A percentile compares a stretch with the other conserved stretches of the same genome.
Conservation (phyloP, 2,888 invertebrate species). For the Crossocerus cetratus region DNA sequence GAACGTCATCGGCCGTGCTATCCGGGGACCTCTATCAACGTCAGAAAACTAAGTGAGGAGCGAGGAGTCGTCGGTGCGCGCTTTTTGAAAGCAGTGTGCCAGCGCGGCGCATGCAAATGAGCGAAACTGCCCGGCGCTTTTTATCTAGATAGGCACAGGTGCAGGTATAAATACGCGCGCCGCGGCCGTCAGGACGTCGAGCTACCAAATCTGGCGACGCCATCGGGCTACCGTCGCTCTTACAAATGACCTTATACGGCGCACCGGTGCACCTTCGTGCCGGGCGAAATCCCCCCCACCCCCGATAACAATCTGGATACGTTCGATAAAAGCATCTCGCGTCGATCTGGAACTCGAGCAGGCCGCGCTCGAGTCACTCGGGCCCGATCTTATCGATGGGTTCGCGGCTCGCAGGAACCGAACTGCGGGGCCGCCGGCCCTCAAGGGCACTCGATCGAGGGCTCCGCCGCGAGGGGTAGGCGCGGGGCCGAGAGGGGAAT, state of each 20-base stretch:
- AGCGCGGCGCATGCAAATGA: not conserved
- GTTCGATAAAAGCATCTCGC: slow-evolving; percentile 39
- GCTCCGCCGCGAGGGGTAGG: slow-evolving; percentile 2
- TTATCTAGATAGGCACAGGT: slow-evolving; percentile 40
- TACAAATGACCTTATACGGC: slow-evolving; percentile 65
- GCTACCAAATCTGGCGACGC: slow-evolving; percentile 46
- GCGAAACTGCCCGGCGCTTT: slow-evolving; percentile 8
- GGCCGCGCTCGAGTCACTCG: slow-evolving; percentile 20
- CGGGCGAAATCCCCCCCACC: slow-evolving; percentile 33
- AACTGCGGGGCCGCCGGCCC: slow-evolving; percentile 14
- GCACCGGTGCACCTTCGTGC: slow-evolving; percentile 40
- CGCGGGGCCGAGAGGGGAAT: slow-evolving; percentile 16
- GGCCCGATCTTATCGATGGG: slow-evolving; percentile 48
- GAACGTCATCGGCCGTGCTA: not conserved
- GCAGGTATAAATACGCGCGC: slow-evolving; percentile 28
- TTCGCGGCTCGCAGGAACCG: slow-evolving; percentile 31
- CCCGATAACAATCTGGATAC: slow-evolving; percentile 52
- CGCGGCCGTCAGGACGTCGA: slow-evolving; percentile 4
- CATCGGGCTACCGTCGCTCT: slow-evolving; percentile 49
- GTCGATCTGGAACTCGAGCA: slow-evolving; percentile 46
- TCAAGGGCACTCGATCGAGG: slow-evolving; percentile 8
- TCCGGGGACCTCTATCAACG: no score
- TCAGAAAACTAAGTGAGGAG: no score
- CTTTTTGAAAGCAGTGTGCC: not conserved
- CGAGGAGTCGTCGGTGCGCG: not conserved